These are phyloP conservation scores for Phania funesta DNA, from an alignment of 2,888 invertebrate genomes.

Conservation along the genomic window DNA sequence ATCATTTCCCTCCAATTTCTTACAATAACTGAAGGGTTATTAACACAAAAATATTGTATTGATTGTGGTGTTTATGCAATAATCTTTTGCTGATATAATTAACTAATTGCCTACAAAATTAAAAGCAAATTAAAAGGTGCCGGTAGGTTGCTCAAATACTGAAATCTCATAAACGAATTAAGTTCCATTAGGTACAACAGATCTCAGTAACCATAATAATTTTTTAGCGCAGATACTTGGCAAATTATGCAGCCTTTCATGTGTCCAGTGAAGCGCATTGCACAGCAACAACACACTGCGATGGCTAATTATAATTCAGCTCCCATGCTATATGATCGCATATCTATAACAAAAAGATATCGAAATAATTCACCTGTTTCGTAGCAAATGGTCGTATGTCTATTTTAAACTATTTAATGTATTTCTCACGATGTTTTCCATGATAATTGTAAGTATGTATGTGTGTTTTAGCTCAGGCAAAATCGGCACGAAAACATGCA, in stretches of 20 bases:
- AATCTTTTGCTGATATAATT: conserved; percentile 8
- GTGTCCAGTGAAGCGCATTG: conserved; percentile 15
- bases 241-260: conserved; percentile 22
- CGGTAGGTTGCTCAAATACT: conserved; percentile 4
- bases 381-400: conserved; percentile 5
- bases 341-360: conserved; percentile 22
- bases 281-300: conserved; percentile 22
- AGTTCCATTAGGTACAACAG: neutral
- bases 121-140: neutral
- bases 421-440: conserved; percentile 12
- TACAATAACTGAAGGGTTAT: no score
- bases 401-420: conserved; percentile 11
- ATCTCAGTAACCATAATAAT: conserved; percentile 15
- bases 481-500: conserved; percentile 31
- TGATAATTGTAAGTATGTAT: conserved; percentile 8
- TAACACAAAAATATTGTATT: no score
- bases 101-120: conserved; percentile 11
- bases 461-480: no score
- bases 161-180: conserved; percentile 41
- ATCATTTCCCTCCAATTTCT: no score
- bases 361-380: conserved; percentile 30
- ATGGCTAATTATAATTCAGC: conserved; percentile 47
- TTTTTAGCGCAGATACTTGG: neutral
- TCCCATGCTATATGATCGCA: conserved; percentile 35
- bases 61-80: no score